Evolutionary conservation across 2,888 invertebrate genomes (phyloP), one percentile per base, ranked within the genome.

Genomic region (Deilephila elpenor): DNA sequence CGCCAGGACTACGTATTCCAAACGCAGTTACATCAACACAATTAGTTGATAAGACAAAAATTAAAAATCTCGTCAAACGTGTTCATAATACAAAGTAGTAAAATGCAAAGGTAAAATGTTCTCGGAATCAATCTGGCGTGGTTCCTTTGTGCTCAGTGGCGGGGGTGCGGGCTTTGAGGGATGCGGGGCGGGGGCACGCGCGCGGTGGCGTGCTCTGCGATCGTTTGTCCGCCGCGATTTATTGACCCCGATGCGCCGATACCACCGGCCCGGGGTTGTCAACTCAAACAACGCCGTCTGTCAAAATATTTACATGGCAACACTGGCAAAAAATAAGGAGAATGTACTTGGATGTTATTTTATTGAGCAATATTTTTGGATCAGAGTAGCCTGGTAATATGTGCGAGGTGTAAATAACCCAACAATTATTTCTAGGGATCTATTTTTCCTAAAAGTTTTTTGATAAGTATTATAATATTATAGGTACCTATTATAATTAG

Each of bases 221-320:
- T 84, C 84, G 85, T 88, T 88, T 85, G 87, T 85, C 85, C 76
- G 81, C 67, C 77, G 74, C 78, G 80, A 85, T 83, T 84, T 84
- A 84, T 82, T 77, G 75, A 72, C 51, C 67, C 51, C 51, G 67
- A 67, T 67, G 67, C 51, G 75, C 59, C 74, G 82, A 80, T 76
- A 76, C 71, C 73, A 72, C 73, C 75, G 76, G 51, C 20, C 67
- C 51, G 67, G 25, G 44, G 51, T 44, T 67, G 67, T 20, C 67
- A 67, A 51, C 44, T 17, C 67, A 56, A n/a, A 56, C 17, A 51
- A 51, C 67, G 51, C 51, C 67, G 67, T 67, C 67, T 67, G 67
- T 67, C 67, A 67, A 67, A 67, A 67, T 67, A 67, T 67, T 67
- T 67, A 67, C 67, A 51, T 67, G 67, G 67, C 51, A 67, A 67